Evolutionary conservation across 2,113 vertebrate species (phyloP).

Genomic region (Girardinichthys multiradiatus): DNA sequence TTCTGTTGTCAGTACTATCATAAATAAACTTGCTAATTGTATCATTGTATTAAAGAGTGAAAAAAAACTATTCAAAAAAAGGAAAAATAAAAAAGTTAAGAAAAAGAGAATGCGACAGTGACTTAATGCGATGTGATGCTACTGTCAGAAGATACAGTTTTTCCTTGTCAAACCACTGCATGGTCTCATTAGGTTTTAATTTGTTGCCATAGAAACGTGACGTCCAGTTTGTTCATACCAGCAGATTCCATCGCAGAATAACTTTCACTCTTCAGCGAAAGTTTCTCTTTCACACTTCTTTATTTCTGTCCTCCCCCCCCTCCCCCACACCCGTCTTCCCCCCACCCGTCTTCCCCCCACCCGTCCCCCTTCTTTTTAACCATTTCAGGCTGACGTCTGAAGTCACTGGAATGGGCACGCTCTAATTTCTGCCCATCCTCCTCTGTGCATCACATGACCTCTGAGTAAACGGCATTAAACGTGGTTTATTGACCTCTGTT

Average conservation of each 20-base stretch:
- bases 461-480: constrained; percentile 81
- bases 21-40: neutral
- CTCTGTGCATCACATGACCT: constrained; percentile 84
- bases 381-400: constrained; percentile 96
- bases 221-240: constrained; percentile 16
- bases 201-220: constrained; percentile 38
- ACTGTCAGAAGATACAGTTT: constrained; percentile 21
- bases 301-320: constrained; percentile 69
- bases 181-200: constrained; percentile 17
- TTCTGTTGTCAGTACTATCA: neutral
- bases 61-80: constrained; percentile 15
- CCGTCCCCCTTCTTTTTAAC: constrained; percentile 64
- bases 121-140: constrained; percentile 68
- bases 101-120: constrained; percentile 42
- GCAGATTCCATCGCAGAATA: constrained; percentile 24
- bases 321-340: constrained; percentile 3
- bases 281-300: constrained; percentile 73
- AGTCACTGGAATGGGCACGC: constrained; percentile 96
- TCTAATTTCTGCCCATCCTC: constrained; percentile 86
- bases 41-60: neutral
- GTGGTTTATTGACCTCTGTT: constrained; percentile 67
- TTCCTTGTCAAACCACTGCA: constrained; percentile 36
- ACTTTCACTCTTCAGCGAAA: constrained; percentile 52
- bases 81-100: neutral
- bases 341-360: constrained; percentile 36